Percentiles rank a stretch among this genome's conserved stretches.
phyloP scores from a whole-genome alignment of 2,797 vertebrate genomes.

The Crocodylus rhombifer region DNA sequence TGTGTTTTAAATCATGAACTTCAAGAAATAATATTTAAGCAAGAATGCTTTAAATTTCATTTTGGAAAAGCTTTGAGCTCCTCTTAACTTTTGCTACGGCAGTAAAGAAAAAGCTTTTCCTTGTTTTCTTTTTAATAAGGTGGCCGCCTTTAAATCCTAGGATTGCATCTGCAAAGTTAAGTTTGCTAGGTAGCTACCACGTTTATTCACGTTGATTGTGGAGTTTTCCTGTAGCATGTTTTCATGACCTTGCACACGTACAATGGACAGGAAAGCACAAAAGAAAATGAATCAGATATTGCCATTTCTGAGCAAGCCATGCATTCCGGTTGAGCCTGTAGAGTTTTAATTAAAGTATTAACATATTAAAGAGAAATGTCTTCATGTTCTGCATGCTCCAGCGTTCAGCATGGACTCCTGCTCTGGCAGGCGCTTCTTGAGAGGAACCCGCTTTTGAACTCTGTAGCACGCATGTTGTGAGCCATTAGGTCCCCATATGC shows the following conservation, averaged over 20 bases:
- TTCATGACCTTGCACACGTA: no score
- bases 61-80: slow-evolving; percentile 15
- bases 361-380: neutral
- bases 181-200: neutral
- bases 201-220: slow-evolving; percentile 12
- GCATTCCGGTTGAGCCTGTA: neutral
- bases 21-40: slow-evolving; percentile 15
- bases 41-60: neutral
- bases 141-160: neutral
- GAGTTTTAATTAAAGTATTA: neutral
- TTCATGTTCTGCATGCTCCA: neutral
- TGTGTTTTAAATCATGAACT: neutral
- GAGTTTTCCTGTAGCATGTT: neutral
- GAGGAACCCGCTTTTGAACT: neutral
- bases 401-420: neutral
- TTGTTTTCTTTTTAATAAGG: neutral
- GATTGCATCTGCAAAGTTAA: neutral
- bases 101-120: neutral
- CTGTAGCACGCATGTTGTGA: neutral
- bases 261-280: neutral
- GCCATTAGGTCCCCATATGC: neutral
- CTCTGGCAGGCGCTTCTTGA: neutral
- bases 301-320: neutral
- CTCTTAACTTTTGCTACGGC: neutral
- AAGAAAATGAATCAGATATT: neutral